These are phyloP conservation scores for Pteruthius melanotis DNA, from an alignment of 2,113 vertebrate genomes.

Conservation along the genomic window DNA sequence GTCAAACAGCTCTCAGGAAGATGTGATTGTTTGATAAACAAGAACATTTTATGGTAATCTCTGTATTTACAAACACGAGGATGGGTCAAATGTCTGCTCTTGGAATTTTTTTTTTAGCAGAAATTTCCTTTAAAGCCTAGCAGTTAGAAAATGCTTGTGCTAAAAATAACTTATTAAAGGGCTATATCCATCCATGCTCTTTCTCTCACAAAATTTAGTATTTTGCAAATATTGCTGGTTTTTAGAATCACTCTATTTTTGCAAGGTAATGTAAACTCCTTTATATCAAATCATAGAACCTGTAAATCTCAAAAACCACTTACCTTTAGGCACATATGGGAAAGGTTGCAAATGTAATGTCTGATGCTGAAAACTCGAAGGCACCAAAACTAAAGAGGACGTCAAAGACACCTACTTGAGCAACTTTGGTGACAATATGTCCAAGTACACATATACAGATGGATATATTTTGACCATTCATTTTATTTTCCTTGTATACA, in stretches of 20 bases:
- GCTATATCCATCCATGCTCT: neutral
- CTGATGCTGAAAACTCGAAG: neutral
- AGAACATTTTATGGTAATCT: constrained; percentile 57
- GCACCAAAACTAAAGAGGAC: neutral
- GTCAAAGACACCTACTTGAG: neutral
- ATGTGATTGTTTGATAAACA: constrained; percentile 56
- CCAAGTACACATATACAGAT: neutral
- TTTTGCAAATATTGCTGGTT: neutral
- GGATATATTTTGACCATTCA: neutral
- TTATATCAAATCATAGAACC: neutral
- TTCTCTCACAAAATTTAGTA: neutral
- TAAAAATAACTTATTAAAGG: constrained; percentile 9
- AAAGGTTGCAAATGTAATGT: neutral
- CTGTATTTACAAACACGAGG: constrained; percentile 28
- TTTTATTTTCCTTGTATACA: neutral
- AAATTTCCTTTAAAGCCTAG: constrained; percentile 27
- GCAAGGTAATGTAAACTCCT: neutral
- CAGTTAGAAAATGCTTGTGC: neutral
- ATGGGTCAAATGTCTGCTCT: neutral
- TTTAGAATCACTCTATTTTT: neutral
- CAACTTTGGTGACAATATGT: neutral
- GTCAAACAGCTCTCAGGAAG: constrained; percentile 44
- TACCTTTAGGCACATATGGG: neutral
- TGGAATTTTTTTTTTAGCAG: neutral
- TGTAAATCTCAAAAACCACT: neutral